Base-by-base conservation (phyloP, 2,113 vertebrate species). In the Austrofundulus limnaeus region DNA sequence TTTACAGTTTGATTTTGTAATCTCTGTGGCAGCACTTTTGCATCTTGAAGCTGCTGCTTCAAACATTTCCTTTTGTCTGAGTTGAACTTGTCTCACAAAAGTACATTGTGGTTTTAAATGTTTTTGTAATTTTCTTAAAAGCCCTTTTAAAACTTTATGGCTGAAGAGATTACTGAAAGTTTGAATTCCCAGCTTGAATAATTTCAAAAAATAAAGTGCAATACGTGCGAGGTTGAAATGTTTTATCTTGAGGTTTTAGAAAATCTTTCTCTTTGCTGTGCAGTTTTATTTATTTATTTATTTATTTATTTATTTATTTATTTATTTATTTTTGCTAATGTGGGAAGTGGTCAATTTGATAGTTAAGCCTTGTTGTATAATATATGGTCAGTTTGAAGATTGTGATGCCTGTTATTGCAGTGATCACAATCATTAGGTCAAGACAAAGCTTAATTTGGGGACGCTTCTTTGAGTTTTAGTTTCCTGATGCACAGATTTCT, bases 61-160 rank as follows among this genome's bases (percentile, higher is more conserved):
- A 24, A n/a, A 21, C 46, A 24, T 48, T 21, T 21, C 4, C 19
- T 21, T 3, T 12, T 48, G 13, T 11, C 11, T 48, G 46, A 31
- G 14, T 31, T 52, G 9, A 25, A 24, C 17, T 16, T 1, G 24
- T 16, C 49, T 52, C 25, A 31, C 11, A 52, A 52, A 28, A 17
- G 28, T 28, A 28, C 49, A 52, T 52, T 17, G 25, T 52, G 38
- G 19, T 7, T 55, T 38, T 38, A 39, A 38, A 21, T 21, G 21
- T 20, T 55, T 55, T 38, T 20, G 28, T 7, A 28, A 28, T 4
- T 7, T 7, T 28, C 7, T 38, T 39, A 34, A 28, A 16, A 10
- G n/a, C n/a, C n/a, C 13, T 52, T 52, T 52, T 31, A n/a, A 31
- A 52, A 52, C 19, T 24, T n/a, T 52, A 34, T 15, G 50, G n/a